These are phyloP conservation scores for Zaprionus capensis DNA, from an alignment of 1,140 invertebrate species.

Conservation along the genomic window DNA sequence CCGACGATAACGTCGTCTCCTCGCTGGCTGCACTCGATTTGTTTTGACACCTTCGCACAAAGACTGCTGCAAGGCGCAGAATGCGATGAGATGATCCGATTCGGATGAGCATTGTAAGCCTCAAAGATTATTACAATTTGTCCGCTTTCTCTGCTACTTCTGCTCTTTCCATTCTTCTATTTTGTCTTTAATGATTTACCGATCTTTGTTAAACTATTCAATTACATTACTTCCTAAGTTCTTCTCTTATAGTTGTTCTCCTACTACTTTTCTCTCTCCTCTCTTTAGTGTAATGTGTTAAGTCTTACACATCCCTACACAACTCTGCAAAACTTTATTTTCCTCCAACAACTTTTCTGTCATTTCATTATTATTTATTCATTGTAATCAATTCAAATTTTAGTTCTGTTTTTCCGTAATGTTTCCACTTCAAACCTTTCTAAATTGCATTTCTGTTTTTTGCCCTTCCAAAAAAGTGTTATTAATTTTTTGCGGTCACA, in stretches of 20 bases:
- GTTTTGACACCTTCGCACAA: constrained; percentile 31
- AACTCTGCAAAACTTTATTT: no score
- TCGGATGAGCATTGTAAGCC: background rate
- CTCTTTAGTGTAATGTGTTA: background rate
- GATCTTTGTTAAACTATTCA: background rate
- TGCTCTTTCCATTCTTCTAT: background rate
- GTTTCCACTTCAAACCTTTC: background rate
- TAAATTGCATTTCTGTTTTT: background rate
- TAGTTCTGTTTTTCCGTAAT: background rate
- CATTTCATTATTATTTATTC: background rate
- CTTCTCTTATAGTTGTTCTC: background rate
- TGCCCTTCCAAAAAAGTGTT: constrained; percentile 4
- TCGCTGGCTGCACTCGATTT: constrained; percentile 11
- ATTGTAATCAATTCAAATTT: background rate
- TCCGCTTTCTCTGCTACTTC: background rate
- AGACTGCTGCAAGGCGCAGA: background rate
- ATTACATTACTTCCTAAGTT: background rate
- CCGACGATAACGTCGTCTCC: constrained; percentile 2
- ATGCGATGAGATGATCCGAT: background rate
- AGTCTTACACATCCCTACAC: no score
- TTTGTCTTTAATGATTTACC: background rate
- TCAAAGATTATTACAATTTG: background rate
- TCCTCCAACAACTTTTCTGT: background rate
- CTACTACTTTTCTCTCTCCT: background rate
- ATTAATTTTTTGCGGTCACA: constrained; percentile 36